These are phyloP conservation scores for Camponotus pennsylvanicus DNA, from an alignment of 1,140 invertebrate species.

Conservation along the genomic window DNA sequence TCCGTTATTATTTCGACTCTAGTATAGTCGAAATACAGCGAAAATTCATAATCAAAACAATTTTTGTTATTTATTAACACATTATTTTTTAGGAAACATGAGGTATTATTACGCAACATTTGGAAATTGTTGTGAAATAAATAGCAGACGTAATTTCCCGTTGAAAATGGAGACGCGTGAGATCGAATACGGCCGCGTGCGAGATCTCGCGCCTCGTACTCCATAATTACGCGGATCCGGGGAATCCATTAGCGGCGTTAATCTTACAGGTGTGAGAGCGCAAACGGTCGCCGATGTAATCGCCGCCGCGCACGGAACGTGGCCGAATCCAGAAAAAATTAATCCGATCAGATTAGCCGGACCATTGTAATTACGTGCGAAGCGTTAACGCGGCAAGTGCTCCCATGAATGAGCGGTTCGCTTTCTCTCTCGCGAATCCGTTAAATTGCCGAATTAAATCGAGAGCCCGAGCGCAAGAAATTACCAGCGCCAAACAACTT, in stretches of 20 bases:
- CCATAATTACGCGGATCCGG: slow-evolving; percentile 69
- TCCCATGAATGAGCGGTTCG: slow-evolving; percentile 63
- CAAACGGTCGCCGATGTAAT: slow-evolving; percentile 65
- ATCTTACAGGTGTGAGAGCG: slow-evolving; percentile 65
- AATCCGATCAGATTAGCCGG: slow-evolving; percentile 72
- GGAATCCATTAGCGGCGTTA: slow-evolving; percentile 75
- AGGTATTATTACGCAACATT: neutral
- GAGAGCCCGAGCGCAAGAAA: slow-evolving; percentile 9
- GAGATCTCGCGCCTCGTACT: slow-evolving; percentile 64
- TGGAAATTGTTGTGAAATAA: slow-evolving; percentile 14
- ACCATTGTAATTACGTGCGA: slow-evolving; percentile 69
- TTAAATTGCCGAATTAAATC: slow-evolving; percentile 67
- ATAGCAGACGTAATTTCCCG: slow-evolving; percentile 48
- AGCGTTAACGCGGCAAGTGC: slow-evolving; percentile 68
- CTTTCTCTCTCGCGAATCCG: neutral
- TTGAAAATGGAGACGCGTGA: neutral
- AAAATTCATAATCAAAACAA: neutral
- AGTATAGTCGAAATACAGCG: neutral
- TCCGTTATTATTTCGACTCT: neutral
- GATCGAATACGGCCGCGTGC: neutral
- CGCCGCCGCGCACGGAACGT: slow-evolving; percentile 33
- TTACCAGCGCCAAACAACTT: slow-evolving; percentile 27
- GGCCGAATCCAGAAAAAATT: slow-evolving; percentile 61
- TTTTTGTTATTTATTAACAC: neutral
- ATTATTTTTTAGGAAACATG: neutral